A percentile compares a stretch with the other conserved stretches of the same genome.
Conservation (phyloP, 2,888 invertebrate genomes). For the Dryobota labecula region DNA sequence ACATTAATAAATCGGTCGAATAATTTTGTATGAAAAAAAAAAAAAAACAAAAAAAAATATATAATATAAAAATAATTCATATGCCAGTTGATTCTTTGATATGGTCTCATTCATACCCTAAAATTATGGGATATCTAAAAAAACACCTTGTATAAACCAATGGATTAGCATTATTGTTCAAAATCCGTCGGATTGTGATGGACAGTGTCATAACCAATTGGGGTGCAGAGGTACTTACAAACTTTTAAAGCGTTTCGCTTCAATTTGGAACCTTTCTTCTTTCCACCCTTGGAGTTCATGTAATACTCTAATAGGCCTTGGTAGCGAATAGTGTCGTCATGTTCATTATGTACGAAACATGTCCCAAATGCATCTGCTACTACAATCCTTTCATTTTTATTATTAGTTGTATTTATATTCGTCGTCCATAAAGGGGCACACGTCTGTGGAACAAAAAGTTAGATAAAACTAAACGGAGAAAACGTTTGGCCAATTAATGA, state of each 20-base stretch:
- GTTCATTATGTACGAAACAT: constrained; percentile 22
- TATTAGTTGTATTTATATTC: rapidly evolving
- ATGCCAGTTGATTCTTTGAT: too few species aligned
- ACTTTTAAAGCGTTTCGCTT: rapidly evolving
- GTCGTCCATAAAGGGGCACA: constrained; percentile 59
- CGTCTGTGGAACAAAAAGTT: constrained; percentile 31
- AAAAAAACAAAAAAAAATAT: too few species aligned
- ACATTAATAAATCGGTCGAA: too few species aligned
- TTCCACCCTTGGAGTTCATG: rapidly evolving
- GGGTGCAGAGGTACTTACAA: constrained; percentile 11
- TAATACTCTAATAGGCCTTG: constrained; percentile 31
- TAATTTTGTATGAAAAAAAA: too few species aligned
- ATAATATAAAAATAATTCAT: too few species aligned
- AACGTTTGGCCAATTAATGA: neutral
- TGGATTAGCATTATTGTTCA: too few species aligned
- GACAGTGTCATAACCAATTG: too few species aligned
- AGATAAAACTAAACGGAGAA: neutral
- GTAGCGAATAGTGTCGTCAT: neutral
- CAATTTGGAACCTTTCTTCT: neutral
- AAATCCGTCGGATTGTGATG: too few species aligned
- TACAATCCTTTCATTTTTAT: rapidly evolving
- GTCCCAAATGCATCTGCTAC: constrained; percentile 33
- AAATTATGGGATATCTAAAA: too few species aligned
- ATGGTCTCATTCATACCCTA: too few species aligned
- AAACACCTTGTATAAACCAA: too few species aligned